Evolutionary conservation across 1,140 invertebrate genomes (phyloP), one percentile per base, ranked within the genome.

Genomic region (Sweltsa coloradensis): DNA sequence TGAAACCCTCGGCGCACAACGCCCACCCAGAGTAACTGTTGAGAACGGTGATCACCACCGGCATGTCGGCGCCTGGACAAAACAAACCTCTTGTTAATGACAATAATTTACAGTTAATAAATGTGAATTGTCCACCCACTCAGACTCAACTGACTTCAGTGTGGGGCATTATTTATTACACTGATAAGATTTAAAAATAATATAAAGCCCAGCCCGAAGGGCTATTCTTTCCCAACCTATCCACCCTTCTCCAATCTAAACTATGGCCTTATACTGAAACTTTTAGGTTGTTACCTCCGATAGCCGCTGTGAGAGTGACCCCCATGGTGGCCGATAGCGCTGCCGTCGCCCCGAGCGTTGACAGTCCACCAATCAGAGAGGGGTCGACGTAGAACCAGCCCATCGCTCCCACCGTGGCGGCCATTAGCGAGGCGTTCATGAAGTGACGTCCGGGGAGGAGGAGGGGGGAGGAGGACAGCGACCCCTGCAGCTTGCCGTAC

Each of bases 401-500:
- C 74, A 83, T 81, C 55, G 78, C 83, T 54, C 63, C 85, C 42
- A 81, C 64, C 64, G 85, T 85, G 44, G 70, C 75, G 14, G 74
- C 68, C 51, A 87, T 50, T 45, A 93, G 70, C 14, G 68, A 71
- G 5, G 68, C 60, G 62, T 93, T 93, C 13, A 93, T 51, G 1
- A 71, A 70, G 65, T 93, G 85, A 11, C 89, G 70, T 4, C 85
- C 89, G n/a, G 89, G 88, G 27, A 92, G 66, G 13, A 90, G 61
- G 1, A 90, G 64, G 1, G 89, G 85, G 14, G 82, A 74, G 5
- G 86, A 90, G 40, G 77, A 81, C 21, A 93, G 65, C 6, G 86
- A 34, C 13, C 89, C 86, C 69, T 92, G 88, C 5, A 93, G 73
- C 71, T 93, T 93, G 47, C 87, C 89, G 66, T 90, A 93, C n/a